Base-by-base conservation (phyloP, 2,797 vertebrate genomes). In the Acanthurus leucopareius region DNA sequence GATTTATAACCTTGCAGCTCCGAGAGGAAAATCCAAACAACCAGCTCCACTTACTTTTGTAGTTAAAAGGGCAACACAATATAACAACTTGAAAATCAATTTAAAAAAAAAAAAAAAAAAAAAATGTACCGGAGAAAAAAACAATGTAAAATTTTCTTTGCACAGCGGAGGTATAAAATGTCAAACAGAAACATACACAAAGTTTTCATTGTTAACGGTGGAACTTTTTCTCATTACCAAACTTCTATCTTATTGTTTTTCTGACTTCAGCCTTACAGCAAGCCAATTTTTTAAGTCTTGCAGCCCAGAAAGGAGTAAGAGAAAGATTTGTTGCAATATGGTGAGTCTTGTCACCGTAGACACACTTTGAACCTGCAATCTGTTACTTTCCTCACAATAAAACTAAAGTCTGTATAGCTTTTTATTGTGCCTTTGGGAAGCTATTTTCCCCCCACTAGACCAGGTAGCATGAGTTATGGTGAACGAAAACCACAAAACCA, bases 291-390 rank as follows among this genome's bases (percentile, higher is more conserved):
- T 42, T 51, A 53, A 5, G 28, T 44, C 8, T 56, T 42, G 11
- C 35, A 47, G 54, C 56, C 38, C 25, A 17, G 47, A 79, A 58
- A 80, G 61, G 4, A 70, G 68, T 51, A 20, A 61, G 25, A 47
- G 38, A 75, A 64, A 53, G 64, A 77, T 66, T 45, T 56, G 51
- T 59, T 69, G 19, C 69, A 74, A 52, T 61, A 62, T 69, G 45
- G 16, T 19, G 44, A 58, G 48, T 11, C 28, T 54, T 76, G 65
- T 76, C 63, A 45, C 68, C 66, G 48, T 19, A 48, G 44, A 63
- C 69, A 83, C 69, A 45, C 59, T 79, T 79, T 32, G 66, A 78
- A 64, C 51, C 48, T 56, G 17, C 69, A 77, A 61, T 76, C 62
- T 83, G 84, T 73, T 73, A 65, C 61, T 70, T 69, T 32, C 3